Percentiles rank a stretch among this genome's conserved stretches.
Evolutionary conservation across 1,140 invertebrate species (phyloP).

Genomic region (Doryteuthis pealeii): DNA sequence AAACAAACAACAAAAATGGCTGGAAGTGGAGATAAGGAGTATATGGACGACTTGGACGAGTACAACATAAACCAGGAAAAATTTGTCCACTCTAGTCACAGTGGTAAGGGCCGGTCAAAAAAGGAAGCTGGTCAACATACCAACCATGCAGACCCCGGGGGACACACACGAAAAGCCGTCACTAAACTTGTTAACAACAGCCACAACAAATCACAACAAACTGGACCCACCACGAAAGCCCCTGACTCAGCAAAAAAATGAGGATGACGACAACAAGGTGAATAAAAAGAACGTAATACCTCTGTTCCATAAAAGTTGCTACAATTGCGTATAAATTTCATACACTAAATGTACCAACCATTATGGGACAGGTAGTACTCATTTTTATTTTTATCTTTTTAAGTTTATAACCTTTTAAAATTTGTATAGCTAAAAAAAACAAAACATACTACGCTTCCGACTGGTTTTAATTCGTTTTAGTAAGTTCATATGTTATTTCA

Average conservation of each 20-base stretch:
- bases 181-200: constrained; percentile 34
- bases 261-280: background rate
- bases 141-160: constrained; percentile 30
- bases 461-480: no score
- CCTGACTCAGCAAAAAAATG: background rate
- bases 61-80: constrained; percentile 34
- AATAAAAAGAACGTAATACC: no score
- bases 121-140: constrained; percentile 38
- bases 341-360: no score
- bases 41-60: constrained; percentile 34
- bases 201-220: constrained; percentile 17
- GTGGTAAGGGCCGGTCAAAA: constrained; percentile 34
- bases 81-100: constrained; percentile 33
- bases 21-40: background rate
- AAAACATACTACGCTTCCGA: no score
- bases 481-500: no score
- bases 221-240: background rate
- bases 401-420: no score
- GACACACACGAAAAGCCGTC: constrained; percentile 34
- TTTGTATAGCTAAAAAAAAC: no score
- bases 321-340: no score
- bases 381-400: no score
- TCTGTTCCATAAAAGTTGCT: no score
- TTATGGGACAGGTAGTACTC: no score
- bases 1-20: background rate